Evolutionary conservation across 2,113 vertebrate genomes (phyloP), one percentile per base, ranked within the genome.

Genomic region (Entelurus aequoreus): DNA sequence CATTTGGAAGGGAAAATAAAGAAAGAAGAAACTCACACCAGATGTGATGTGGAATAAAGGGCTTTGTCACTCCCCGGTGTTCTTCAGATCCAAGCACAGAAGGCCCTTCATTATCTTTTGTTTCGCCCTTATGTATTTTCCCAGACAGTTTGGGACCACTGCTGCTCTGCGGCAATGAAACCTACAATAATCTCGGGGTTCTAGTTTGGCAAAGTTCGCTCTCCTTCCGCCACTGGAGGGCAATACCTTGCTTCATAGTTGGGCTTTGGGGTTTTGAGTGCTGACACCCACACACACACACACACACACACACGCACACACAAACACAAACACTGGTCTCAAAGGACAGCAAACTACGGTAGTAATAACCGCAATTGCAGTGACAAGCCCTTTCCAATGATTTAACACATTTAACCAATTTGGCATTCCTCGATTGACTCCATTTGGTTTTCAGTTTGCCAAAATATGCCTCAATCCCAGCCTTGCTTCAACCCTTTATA

Each of bases 221-320:
- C 37, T 72, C 54, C 54, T 61, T 47, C 77, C 74, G 38, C 86
- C 83, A 86, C 86, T 87, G 82, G 86, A 87, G 85, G 88, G 86
- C 86, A 86, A 86, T 81, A 82, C 79, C 52, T 71, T 52, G 65
- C 84, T 71, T 76, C 61, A 68, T 28, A 69, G 66, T 60, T 68
- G 55, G 55, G 54, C 48, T 35, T 60, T 56, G 53, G 9, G 3
- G 6, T 7, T 0, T 14, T 14, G 1, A 63, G 15, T 35, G 14
- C 12, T 7, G 19, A 12, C 19, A 5, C 10, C 12, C 1, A 11
- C 1, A 15, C 48, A 19, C n/a, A 8, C 5, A 3, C 10, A 13
- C 21, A 6, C 10, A 5, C 49, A 9, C 16, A 21, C 3, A 19
- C 3, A 19, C 13, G 4, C 47, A 48, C 47, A 15, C 14, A 15